Base-by-base conservation (phyloP, 1,140 invertebrate genomes). In the Chironomus tepperi region DNA sequence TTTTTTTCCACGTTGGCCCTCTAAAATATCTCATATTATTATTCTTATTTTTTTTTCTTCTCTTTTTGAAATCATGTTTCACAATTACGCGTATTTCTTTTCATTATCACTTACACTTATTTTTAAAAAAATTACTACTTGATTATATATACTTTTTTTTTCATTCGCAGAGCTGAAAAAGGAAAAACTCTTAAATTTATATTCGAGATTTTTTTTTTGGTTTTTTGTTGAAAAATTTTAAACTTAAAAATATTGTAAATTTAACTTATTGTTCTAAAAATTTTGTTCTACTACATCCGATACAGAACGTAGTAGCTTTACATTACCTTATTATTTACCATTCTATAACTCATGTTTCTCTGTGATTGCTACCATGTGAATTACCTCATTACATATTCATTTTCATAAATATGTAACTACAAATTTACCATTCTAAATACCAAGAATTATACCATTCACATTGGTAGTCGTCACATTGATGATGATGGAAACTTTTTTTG, bases 1-100 rank as follows among this genome's bases (percentile, higher is more conserved):
- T 57, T 57, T 47, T 47, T 47, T 47, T 57, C 47, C 47, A 57
- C 47, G 47, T 57, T 57, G 47, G 47, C 47, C 47, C 47, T 47
- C 43, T 57, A 15, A 57, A 57, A 57, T n/a, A 47, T n/a, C n/a
- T n/a, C n/a, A n/a, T n/a, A n/a, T n/a, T n/a, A n/a, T n/a, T n/a
- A n/a, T n/a, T n/a, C n/a, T n/a, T n/a, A n/a, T 34, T 47, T 3
- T 9, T 57, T 15, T 15, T 12, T 57, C 47, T 57, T 12, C 15
- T 57, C 47, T 57, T 12, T 57, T n/a, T 34, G 24, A 34, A 57
- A 57, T 57, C n/a, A n/a, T 47, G 9, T 47, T 57, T 57, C 47
- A 57, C 12, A 57, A 57, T 15, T n/a, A 34, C 24, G 24, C 24
- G 24, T 34, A 34, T 34, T 34, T 34, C 24, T 34, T 34, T 10